Evolutionary conservation across 1,140 invertebrate genomes (phyloP).

Genomic region (Drosophila bipectinata): DNA sequence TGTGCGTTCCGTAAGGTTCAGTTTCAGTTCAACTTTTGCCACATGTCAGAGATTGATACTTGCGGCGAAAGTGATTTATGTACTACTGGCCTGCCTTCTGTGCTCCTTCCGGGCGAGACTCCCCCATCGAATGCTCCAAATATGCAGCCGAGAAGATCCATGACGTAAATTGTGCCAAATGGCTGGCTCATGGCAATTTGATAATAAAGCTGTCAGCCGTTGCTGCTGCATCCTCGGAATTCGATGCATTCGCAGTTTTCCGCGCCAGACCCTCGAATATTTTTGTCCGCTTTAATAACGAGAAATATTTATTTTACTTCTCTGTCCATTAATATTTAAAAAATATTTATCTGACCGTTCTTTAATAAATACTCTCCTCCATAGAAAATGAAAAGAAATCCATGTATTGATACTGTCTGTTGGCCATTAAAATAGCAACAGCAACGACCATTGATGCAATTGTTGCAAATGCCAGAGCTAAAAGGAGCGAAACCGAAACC

Average conservation of each 20-base stretch:
- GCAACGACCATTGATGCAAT: slow-evolving; percentile 63
- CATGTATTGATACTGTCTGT: slow-evolving; percentile 74
- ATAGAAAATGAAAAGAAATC: slow-evolving; percentile 39
- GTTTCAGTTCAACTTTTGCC: slow-evolving; percentile 63
- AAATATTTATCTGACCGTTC: neutral
- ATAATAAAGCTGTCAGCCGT: slow-evolving; percentile 71
- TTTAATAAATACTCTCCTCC: slow-evolving; percentile 8
- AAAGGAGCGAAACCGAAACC: slow-evolving; percentile 67
- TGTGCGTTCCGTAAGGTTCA: slow-evolving; percentile 26
- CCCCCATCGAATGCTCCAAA: neutral
- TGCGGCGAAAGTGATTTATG: slow-evolving; percentile 79
- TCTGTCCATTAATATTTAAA: neutral
- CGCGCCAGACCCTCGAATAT: neutral
- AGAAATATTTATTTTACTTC: neutral
- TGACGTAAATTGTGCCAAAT: slow-evolving; percentile 78
- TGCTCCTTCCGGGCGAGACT: neutral
- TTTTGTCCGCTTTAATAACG: neutral
- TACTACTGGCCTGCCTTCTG: slow-evolving; percentile 41
- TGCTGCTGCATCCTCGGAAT: slow-evolving; percentile 27
- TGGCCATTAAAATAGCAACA: slow-evolving; percentile 58
- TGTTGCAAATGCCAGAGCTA: slow-evolving; percentile 64
- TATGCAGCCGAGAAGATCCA: slow-evolving; percentile 43
- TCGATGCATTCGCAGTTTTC: slow-evolving; percentile 18
- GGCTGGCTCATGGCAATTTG: slow-evolving; percentile 74
- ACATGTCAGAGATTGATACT: slow-evolving; percentile 79